phyloP scores from a whole-genome alignment of 2,888 invertebrate species.

The Sesia bembeciformis region DNA sequence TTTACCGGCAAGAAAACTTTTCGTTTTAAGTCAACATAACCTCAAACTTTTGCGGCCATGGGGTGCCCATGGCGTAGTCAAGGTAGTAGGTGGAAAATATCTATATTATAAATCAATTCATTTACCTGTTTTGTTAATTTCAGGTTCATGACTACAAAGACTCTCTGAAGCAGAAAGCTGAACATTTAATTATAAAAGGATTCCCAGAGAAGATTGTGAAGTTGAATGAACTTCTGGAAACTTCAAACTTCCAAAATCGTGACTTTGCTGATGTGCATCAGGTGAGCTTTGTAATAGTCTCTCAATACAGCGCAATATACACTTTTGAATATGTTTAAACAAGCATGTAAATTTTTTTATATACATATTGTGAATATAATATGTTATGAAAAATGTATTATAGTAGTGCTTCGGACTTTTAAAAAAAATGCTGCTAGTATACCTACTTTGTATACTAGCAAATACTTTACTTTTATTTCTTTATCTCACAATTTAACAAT shows the following conservation, averaged over 20 bases:
- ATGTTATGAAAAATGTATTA: too few relatives aligned
- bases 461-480: too few relatives aligned
- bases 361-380: too few relatives aligned
- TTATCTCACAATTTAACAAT: too few relatives aligned
- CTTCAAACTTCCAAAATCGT: constrained; percentile 85
- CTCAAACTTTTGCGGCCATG: constrained; percentile 20
- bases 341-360: too few relatives aligned
- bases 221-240: constrained; percentile 89
- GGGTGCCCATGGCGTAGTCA: constrained; percentile 5
- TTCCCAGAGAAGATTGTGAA: constrained; percentile 96
- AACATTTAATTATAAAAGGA: constrained; percentile 88
- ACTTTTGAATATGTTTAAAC: too few relatives aligned
- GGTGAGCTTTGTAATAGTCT: constrained; percentile 32
- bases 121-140: constrained; percentile 16
- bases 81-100: neutral
- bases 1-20: neutral
- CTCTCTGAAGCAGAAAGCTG: constrained; percentile 89
- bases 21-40: constrained; percentile 24
- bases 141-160: constrained; percentile 95
- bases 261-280: constrained; percentile 86
- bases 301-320: too few relatives aligned
- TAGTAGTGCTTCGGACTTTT: too few relatives aligned
- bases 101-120: neutral
- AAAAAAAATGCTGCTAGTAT: too few relatives aligned
- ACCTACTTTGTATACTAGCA: too few relatives aligned